Evolutionary conservation across 1,140 invertebrate species (phyloP), one percentile per base, ranked within the genome.

Genomic region (Coenobita brevimanus): DNA sequence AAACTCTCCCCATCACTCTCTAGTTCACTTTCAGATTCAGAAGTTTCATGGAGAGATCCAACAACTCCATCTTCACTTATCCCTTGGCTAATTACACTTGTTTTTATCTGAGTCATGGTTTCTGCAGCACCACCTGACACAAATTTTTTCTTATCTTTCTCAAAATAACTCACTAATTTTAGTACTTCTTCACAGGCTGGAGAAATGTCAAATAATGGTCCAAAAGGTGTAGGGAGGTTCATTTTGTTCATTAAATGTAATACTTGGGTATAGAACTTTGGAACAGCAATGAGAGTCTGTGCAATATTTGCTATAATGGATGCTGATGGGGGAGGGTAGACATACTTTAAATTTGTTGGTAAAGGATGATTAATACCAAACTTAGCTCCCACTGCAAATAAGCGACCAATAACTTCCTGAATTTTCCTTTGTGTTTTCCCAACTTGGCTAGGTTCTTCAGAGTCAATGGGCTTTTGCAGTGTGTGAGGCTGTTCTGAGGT

Each of bases 201-300:
- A 90, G 82, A 21, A 43, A 86, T 38, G 91, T 79, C 8, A 92
- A 92, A 91, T 92, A 94, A 92, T 91, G 93, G 92, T 54, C 95
- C 94, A 93, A 98, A 98, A n/a, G 97, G 97, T 84, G 95, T 94
- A 50, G 96, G 96, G 67, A 98, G 92, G 92, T 96, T 97, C 97
- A 99, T 98, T 93, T 96, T 97, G 92, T 98, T 98, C 97, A 99
- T 98, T 43, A 99, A 93, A 94, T 99, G 97, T 73, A 98, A 92
- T 6, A 97, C 96, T 93, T 96, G 97, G 33, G 94, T 95, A 92
- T 98, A 98, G 92, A 98, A 97, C 90, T 95, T 95, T 67, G 96
- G 95, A 91, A 97, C 95, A 60, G 94, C 94, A 80, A 95, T 93
- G 67, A 98, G 92, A 71, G 95, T 94, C 92, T 96, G 94, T 6